Evolutionary conservation across 2,888 invertebrate species (phyloP).

Genomic region (Drosophila longiperda): DNA sequence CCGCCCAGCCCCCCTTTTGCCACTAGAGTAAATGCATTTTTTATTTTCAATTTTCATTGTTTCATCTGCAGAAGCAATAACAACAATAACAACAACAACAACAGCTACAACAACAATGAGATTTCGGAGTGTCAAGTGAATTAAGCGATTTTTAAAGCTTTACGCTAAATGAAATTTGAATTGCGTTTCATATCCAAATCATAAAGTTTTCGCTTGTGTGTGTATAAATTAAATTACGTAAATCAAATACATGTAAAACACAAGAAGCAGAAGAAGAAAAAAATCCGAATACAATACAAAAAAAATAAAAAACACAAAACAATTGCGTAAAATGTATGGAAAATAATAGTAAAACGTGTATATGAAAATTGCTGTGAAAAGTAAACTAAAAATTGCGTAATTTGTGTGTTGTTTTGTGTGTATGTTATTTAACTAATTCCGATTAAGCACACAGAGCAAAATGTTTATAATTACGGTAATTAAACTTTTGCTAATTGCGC

Average conservation of each 20-base stretch:
- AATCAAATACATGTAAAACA: slow-evolving; percentile 70
- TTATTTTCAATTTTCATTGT: slow-evolving; percentile 79
- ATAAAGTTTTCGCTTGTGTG: slow-evolving; percentile 57
- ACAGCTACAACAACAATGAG: slow-evolving; percentile 46
- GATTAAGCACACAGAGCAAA: slow-evolving; percentile 61
- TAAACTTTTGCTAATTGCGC: slow-evolving; percentile 84
- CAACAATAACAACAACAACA: slow-evolving; percentile 30
- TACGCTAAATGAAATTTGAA: slow-evolving; percentile 79
- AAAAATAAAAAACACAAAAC: slow-evolving; percentile 4
- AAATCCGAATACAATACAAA: slow-evolving; percentile 11
- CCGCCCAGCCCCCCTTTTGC: slow-evolving; percentile 4
- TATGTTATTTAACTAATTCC: slow-evolving; percentile 51
- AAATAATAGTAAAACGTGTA: slow-evolving; percentile 34
- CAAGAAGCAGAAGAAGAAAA: slow-evolving; percentile 1
- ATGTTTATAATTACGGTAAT: slow-evolving; percentile 85
- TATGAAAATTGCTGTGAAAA: slow-evolving; percentile 36
- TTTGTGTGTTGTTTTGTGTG: slow-evolving; percentile 5
- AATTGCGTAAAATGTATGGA: slow-evolving; percentile 37
- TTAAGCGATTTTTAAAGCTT: slow-evolving; percentile 81
- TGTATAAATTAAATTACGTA: slow-evolving; percentile 80
- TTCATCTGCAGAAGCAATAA: slow-evolving; percentile 59
- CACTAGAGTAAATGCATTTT: slow-evolving; percentile 57
- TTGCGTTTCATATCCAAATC: slow-evolving; percentile 42
- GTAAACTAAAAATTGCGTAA: slow-evolving; percentile 42
- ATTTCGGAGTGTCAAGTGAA: slow-evolving; percentile 75